These are phyloP conservation scores for Apantesis nais DNA, from an alignment of 2,888 invertebrate species.

Conservation along the genomic window DNA sequence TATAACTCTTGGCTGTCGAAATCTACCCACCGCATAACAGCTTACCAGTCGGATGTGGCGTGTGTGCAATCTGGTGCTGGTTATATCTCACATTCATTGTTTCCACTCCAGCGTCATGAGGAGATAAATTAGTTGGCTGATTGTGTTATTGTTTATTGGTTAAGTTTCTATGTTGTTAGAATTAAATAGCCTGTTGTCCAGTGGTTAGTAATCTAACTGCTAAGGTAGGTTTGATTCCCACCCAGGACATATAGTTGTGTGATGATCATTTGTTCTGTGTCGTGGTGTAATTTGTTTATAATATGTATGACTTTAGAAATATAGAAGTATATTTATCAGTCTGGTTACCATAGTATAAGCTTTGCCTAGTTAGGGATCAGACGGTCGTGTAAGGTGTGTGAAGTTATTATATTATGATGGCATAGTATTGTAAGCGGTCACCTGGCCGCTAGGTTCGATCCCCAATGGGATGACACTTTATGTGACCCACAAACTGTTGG, in stretches of 20 bases:
- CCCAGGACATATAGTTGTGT: neutral
- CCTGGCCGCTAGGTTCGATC: too few species aligned
- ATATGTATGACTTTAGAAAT: too few species aligned
- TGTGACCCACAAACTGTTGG: too few species aligned
- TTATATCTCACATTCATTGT: slow-evolving; percentile 45
- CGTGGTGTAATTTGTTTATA: too few species aligned
- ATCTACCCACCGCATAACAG: slow-evolving; percentile 54
- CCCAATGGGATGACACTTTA: too few species aligned
- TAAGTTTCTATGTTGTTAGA: neutral
- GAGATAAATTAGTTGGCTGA: slow-evolving; percentile 38
- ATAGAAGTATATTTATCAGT: too few species aligned
- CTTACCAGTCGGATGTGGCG: slow-evolving; percentile 30
- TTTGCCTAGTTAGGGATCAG: too few species aligned
- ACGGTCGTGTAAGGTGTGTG: too few species aligned
- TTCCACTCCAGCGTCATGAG: slow-evolving; percentile 18
- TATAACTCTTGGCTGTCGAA: slow-evolving; percentile 70
- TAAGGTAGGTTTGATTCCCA: neutral
- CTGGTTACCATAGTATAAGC: too few species aligned
- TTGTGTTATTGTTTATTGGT: slow-evolving; percentile 32
- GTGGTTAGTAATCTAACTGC: neutral
- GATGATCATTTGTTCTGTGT: neutral
- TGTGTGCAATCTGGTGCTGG: slow-evolving; percentile 30
- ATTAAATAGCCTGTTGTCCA: neutral
- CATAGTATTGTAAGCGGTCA: too few species aligned
- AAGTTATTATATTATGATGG: too few species aligned